Conservation (phyloP, 2,797 vertebrate species). For the Picus viridis region DNA sequence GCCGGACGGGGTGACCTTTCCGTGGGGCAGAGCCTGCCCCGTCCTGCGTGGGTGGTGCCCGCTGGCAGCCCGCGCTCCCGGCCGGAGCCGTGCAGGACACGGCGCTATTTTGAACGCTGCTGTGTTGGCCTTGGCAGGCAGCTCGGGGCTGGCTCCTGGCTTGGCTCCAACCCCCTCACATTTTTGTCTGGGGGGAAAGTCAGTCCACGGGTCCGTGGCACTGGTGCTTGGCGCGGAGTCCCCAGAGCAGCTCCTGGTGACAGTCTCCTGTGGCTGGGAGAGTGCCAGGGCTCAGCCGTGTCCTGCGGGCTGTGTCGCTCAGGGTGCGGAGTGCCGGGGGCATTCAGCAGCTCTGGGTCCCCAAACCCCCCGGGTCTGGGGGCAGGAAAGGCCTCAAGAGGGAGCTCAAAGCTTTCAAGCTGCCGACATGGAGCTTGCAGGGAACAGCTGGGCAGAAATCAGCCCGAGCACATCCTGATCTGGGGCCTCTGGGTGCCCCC, state of each 20-base stretch:
- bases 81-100: neutral
- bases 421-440: neutral
- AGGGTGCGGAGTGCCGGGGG: neutral
- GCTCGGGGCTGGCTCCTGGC: neutral
- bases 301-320: rapidly evolving
- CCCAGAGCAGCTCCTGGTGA: too few relatives aligned
- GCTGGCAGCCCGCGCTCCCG: neutral
- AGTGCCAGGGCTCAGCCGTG: rapidly evolving
- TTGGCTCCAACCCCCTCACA: neutral
- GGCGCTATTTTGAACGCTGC: slow-evolving; percentile 21
- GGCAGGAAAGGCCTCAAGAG: neutral
- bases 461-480: neutral
- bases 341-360: neutral
- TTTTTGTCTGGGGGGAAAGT: neutral
- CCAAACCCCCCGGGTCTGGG: neutral
- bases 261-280: rapidly evolving
- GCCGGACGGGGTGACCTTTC: neutral
- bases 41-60: slow-evolving; percentile 35
- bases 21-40: neutral
- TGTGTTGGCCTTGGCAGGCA: slow-evolving; percentile 53
- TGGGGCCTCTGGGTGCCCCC: neutral
- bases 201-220: rapidly evolving
- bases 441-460: neutral
- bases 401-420: slow-evolving; percentile 8
- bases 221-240: neutral